Percentiles rank a stretch among this genome's conserved stretches.
phyloP scores from a whole-genome alignment of 2,888 invertebrate species.

The Eremobia ochroleuca region DNA sequence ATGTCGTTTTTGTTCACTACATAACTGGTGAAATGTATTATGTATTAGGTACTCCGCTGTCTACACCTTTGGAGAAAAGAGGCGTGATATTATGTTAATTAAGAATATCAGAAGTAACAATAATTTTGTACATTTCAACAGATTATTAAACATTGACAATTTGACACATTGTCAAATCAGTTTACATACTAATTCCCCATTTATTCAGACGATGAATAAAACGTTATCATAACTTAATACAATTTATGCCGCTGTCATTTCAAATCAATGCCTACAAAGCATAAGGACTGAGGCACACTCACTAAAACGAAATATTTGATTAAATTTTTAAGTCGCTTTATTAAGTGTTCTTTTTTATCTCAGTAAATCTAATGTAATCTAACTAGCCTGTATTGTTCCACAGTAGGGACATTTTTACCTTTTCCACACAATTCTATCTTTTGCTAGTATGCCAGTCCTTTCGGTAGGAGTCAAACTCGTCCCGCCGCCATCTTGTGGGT shows the following conservation, averaged over 20 bases:
- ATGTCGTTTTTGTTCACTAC: not conserved
- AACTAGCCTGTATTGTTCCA: too few species aligned
- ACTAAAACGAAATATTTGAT: too few species aligned
- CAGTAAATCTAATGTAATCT: too few species aligned
- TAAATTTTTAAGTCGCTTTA: too few species aligned
- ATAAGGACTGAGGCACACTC: not conserved
- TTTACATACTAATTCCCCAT: slow-evolving; percentile 12
- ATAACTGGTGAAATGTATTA: not conserved
- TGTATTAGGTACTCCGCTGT: not conserved
- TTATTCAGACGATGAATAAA: slow-evolving; percentile 11
- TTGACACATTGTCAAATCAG: not conserved
- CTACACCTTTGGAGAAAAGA: too few species aligned
- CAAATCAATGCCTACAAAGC: not conserved
- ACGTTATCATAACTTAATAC: not conserved
- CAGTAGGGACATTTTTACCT: too few species aligned
- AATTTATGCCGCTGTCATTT: slow-evolving; percentile 20
- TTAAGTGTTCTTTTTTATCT: too few species aligned
- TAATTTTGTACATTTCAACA: not conserved
- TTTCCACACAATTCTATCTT: too few species aligned
- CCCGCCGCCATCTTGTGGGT: too few species aligned
- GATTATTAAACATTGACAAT: not conserved
- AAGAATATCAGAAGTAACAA: not conserved
- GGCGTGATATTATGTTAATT: not conserved
- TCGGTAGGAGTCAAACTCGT: too few species aligned
- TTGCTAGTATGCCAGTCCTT: too few species aligned